Base-by-base conservation (phyloP, 2,797 vertebrate species). In the Lacerta bilineata region DNA sequence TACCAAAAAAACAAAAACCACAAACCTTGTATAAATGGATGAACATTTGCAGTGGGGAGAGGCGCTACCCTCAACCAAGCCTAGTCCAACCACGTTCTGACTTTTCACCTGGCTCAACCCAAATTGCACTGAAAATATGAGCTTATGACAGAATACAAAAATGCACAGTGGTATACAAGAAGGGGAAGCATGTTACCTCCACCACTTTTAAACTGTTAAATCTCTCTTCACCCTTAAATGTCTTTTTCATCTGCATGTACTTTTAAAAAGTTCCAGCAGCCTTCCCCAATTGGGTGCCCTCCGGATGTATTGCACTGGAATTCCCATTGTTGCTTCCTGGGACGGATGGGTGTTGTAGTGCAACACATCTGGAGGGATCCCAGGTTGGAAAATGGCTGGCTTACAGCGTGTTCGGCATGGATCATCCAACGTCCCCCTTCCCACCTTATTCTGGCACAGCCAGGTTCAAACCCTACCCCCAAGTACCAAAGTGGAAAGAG, bases 321-420 rank as follows among this genome's bases (percentile, higher is more conserved):
- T 8, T 64, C 61, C 61, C 61, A 64, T 5, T 23, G 20, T 18
- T 64, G 61, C 61, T 64, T 18, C 17, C 17, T 64, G 61, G 61
- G 61, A 23, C 61, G 4, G 61, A 64, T 64, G 61, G 61, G 61
- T 23, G 61, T 18, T 7, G 61, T 64, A 64, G 61, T 64, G 5
- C 61, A 64, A 64, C 1, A 23, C 61, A 64, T 23, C 61, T 23
- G 61, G 5, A 64, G 61, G 61, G 61, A 55, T 23, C 61, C 20
- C 20, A 64, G 61, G 61, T 64, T 64, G 61, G 20, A 23, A 23
- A 64, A 64, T 18, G 61, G 20, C 13, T 1, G 1, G 96, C 94
- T 94, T 95, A 96, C 93, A 96, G 95, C 95, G 95, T 80, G 68
- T 97, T 97, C 96, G 96, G 96, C 96, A 96, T 97, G 95, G 94